Conservation (phyloP, 2,797 vertebrate species). For the Nannoperca obscura region DNA sequence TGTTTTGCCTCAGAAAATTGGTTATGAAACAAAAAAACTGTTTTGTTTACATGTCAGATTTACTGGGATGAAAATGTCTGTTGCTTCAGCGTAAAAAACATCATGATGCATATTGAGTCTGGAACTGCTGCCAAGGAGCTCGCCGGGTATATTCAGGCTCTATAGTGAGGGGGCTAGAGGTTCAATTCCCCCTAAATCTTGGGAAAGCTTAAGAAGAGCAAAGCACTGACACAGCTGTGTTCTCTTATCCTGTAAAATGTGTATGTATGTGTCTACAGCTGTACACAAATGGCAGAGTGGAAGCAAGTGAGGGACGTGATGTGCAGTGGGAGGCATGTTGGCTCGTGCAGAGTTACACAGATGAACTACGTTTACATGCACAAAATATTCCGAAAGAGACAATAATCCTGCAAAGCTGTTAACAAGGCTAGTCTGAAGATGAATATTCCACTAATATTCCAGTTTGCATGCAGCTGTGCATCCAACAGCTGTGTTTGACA, state of each 20-base stretch:
- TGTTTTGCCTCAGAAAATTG: constrained; percentile 57
- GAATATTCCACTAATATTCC: too few species aligned
- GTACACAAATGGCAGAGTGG: not conserved
- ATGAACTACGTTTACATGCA: too few species aligned
- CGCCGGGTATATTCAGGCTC: not conserved
- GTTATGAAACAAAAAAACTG: constrained; percentile 50
- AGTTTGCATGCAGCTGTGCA: too few species aligned
- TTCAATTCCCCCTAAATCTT: not conserved
- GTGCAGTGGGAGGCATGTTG: not conserved
- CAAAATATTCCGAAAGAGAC: too few species aligned
- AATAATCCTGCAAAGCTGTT: too few species aligned
- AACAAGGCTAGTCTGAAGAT: too few species aligned
- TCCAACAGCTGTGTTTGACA: too few species aligned
- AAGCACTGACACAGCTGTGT: too few species aligned
- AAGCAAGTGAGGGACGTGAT: not conserved
- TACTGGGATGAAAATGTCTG: constrained; percentile 40
- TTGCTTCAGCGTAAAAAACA: constrained; percentile 9
- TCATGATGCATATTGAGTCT: not conserved
- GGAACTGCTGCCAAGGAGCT: constrained; percentile 16
- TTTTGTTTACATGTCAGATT: constrained; percentile 68
- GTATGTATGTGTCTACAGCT: too few species aligned
- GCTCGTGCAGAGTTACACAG: not conserved
- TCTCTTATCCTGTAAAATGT: not conserved
- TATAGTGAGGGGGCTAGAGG: not conserved
- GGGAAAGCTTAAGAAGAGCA: not conserved